phyloP scores from a whole-genome alignment of 2,797 vertebrate genomes.

The Galago senegalensis region DNA sequence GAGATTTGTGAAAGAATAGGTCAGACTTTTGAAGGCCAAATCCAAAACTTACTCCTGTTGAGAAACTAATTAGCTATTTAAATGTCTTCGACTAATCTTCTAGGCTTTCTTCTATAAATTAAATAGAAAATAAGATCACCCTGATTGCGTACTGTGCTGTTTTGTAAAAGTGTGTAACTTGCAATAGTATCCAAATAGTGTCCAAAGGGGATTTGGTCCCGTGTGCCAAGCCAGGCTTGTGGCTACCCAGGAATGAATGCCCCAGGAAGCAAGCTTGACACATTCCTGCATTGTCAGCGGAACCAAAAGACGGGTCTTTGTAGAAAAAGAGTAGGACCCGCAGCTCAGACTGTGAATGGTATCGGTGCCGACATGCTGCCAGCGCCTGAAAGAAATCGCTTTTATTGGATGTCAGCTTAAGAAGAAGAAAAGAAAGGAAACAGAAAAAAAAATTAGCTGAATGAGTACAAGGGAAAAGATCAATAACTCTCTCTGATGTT shows the following conservation, averaged over 20 bases:
- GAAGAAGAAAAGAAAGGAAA: constrained; percentile 69
- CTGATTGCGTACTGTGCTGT: constrained; percentile 78
- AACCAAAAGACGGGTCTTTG: constrained; percentile 59
- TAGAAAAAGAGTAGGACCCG: constrained; percentile 55
- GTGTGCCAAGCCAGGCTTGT: neutral
- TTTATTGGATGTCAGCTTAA: constrained; percentile 78
- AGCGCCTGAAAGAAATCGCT: constrained; percentile 70
- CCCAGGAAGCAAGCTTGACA: constrained; percentile 71
- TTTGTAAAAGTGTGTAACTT: constrained; percentile 42
- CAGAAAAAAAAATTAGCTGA: constrained; percentile 79
- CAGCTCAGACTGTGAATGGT: constrained; percentile 15
- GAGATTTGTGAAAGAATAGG: constrained; percentile 83
- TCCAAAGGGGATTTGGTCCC: constrained; percentile 69
- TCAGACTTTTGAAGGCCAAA: constrained; percentile 88
- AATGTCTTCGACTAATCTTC: constrained; percentile 80
- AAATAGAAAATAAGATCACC: constrained; percentile 85
- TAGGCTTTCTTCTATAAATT: constrained; percentile 88
- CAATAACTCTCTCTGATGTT: constrained; percentile 88
- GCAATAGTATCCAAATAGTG: constrained; percentile 78
- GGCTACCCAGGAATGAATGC: constrained; percentile 59
- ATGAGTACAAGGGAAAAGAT: constrained; percentile 88
- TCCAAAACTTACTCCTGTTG: constrained; percentile 86
- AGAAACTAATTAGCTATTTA: constrained; percentile 84
- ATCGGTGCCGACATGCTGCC: constrained; percentile 40
- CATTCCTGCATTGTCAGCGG: constrained; percentile 55